These are phyloP conservation scores for Pyxicephalus adspersus DNA, from an alignment of 2,113 vertebrate genomes.

Conservation along the genomic window DNA sequence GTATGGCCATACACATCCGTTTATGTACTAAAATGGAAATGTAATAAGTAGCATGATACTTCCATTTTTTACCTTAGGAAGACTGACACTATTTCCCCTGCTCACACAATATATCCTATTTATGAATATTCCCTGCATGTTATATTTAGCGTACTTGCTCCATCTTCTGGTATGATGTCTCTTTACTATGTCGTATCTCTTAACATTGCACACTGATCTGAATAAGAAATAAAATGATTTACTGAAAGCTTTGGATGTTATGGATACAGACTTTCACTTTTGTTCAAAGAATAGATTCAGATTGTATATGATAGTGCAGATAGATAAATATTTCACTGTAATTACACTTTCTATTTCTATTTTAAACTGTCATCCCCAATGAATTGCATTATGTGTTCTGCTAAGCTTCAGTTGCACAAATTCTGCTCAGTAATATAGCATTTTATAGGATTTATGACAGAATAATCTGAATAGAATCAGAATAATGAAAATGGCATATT, in stretches of 20 bases:
- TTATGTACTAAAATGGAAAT: too few relatives aligned
- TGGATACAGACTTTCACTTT: not conserved
- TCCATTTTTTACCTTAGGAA: too few relatives aligned
- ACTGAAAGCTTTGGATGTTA: not conserved
- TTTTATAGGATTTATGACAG: not conserved
- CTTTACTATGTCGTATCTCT: not conserved
- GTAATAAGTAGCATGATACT: too few relatives aligned
- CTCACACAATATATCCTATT: not conserved
- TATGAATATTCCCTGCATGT: not conserved
- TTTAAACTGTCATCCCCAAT: not conserved
- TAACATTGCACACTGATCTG: not conserved
- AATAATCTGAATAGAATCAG: not conserved
- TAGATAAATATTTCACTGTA: not conserved
- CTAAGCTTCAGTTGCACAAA: not conserved
- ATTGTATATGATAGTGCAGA: not conserved
- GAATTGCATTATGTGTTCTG: not conserved
- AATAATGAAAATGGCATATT: not conserved
- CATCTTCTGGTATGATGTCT: conserved; percentile 40
- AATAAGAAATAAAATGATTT: not conserved
- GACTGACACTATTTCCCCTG: not conserved
- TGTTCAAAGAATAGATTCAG: not conserved
- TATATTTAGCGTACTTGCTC: conserved; percentile 39
- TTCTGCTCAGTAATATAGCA: not conserved
- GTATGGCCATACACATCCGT: too few relatives aligned
- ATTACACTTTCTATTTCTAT: not conserved